Conservation (phyloP, 2,888 invertebrate species). For the Blastobasis lacticolella region DNA sequence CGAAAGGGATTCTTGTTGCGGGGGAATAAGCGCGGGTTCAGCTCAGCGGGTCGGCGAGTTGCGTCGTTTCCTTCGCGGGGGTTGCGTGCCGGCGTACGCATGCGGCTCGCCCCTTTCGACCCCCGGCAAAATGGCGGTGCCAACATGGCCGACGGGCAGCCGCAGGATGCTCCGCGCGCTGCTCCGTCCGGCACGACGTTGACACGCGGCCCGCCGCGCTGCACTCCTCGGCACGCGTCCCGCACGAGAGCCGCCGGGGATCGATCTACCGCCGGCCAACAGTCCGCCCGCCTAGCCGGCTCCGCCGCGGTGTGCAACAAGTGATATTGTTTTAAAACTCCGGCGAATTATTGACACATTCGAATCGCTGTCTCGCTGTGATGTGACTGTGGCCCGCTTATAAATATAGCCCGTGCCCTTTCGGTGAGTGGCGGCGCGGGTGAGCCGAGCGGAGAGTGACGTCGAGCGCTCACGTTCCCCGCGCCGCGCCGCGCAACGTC, state of each 20-base stretch:
- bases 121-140: slow-evolving; percentile 72
- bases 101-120: slow-evolving; percentile 65
- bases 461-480: slow-evolving; percentile 63
- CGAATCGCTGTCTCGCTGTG: slow-evolving; percentile 44
- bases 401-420: slow-evolving; percentile 71
- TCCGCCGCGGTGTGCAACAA: slow-evolving; percentile 63
- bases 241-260: slow-evolving; percentile 41
- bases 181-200: slow-evolving; percentile 60
- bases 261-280: slow-evolving; percentile 47
- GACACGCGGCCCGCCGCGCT: slow-evolving; percentile 53
- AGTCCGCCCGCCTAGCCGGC: too few relatives aligned
- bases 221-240: slow-evolving; percentile 54
- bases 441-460: slow-evolving; percentile 62
- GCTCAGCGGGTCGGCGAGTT: slow-evolving; percentile 37
- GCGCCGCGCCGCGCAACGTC: slow-evolving; percentile 67
- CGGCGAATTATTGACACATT: slow-evolving; percentile 40
- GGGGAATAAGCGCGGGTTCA: slow-evolving; percentile 38
- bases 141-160: slow-evolving; percentile 73
- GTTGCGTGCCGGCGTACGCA: slow-evolving; percentile 68
- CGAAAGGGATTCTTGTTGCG: slow-evolving; percentile 41
- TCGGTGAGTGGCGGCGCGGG: slow-evolving; percentile 62
- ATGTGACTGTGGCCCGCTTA: slow-evolving; percentile 58
- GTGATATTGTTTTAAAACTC: slow-evolving; percentile 51
- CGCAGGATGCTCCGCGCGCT: slow-evolving; percentile 66
- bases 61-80: slow-evolving; percentile 49